Conservation (phyloP, 2,888 invertebrate genomes). For the Gymnocheta viridis region DNA sequence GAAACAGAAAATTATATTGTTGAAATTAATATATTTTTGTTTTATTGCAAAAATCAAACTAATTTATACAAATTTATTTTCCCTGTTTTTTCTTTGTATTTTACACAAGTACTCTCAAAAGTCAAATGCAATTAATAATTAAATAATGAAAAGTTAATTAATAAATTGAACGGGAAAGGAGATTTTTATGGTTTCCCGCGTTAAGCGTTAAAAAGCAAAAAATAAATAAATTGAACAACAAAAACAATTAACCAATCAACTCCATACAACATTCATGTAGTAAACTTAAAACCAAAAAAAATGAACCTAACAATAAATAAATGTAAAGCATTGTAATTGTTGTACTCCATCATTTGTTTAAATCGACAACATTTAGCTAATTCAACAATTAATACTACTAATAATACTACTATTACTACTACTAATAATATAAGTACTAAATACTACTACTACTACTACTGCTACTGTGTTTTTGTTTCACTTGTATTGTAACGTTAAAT, state of each 20-base stretch:
- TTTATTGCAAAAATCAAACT: slow-evolving; percentile 27
- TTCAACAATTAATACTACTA: slow-evolving; percentile 34
- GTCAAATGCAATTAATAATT: slow-evolving; percentile 31
- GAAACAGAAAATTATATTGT: slow-evolving; percentile 6
- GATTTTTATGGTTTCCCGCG: not conserved
- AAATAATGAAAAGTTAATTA: not conserved
- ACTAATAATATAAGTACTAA: slow-evolving; percentile 13
- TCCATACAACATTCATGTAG: slow-evolving; percentile 8
- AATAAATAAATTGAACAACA: slow-evolving; percentile 10
- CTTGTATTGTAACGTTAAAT: slow-evolving; percentile 30
- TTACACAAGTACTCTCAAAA: slow-evolving; percentile 43
- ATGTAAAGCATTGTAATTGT: slow-evolving; percentile 35
- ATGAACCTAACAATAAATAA: slow-evolving; percentile 8
- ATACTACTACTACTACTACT: slow-evolving; percentile 25
- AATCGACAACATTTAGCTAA: slow-evolving; percentile 37
- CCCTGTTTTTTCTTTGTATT: slow-evolving; percentile 47
- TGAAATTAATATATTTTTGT: slow-evolving; percentile 1
- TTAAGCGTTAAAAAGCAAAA: slow-evolving; percentile 23
- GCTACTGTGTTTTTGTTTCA: slow-evolving; percentile 40
- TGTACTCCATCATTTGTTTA: slow-evolving; percentile 37
- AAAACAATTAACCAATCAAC: slow-evolving; percentile 18
- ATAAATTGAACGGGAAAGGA: not conserved
- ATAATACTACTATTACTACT: slow-evolving; percentile 30
- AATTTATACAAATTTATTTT: slow-evolving; percentile 43
- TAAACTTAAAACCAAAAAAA: not conserved